Evolutionary conservation across 2,888 invertebrate species (phyloP), one percentile per base, ranked within the genome.

Genomic region (Odontomyia ornata): DNA sequence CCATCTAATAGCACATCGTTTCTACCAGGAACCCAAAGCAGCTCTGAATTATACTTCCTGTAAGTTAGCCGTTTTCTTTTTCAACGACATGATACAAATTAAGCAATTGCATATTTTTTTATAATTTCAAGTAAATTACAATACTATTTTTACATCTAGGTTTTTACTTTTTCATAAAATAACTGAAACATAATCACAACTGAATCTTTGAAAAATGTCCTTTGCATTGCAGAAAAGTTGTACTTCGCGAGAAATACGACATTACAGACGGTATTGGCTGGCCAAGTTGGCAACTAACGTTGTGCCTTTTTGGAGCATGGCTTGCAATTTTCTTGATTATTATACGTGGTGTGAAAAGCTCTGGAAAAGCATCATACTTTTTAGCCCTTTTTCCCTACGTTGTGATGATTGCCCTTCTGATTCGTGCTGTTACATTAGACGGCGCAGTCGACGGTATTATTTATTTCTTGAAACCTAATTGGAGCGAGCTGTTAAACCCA

Each of bases 331-430:
- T 92, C 83, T 81, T 91, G 5, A 91, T 93, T 75, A 91, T 93
- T 64, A 88, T 92, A 18, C 90, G 89, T 79, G 94, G 94, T 11
- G 93, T 94, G 0, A 91, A 92, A 84, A 93, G 93, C 82, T 92
- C 93, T 0, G 94, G 95, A 64, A 60, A 60, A 25, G 60, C 25
- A 1, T 60, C 60, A 25, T 60, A 60, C 18, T 60, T 60, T 25
- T 25, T 96, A n/a, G 96, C 96, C 0, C 85, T 96, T 1, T 95
- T 95, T 84, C 95, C 95, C 0, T 95, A 94, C 82, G 89, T 93
- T 4, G 91, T 96, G 72, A 90, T 96, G 86, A 87, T 94, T 77
- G 90, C 91, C 43, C 86, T 96, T 62, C 88, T 96, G 15, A 90
- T 94, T 71, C 89, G 91, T 79, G 90, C 91, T 0, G 88, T 88